These are phyloP conservation scores for Pelobates fuscus DNA, from an alignment of 2,113 vertebrate genomes.

Conservation along the genomic window DNA sequence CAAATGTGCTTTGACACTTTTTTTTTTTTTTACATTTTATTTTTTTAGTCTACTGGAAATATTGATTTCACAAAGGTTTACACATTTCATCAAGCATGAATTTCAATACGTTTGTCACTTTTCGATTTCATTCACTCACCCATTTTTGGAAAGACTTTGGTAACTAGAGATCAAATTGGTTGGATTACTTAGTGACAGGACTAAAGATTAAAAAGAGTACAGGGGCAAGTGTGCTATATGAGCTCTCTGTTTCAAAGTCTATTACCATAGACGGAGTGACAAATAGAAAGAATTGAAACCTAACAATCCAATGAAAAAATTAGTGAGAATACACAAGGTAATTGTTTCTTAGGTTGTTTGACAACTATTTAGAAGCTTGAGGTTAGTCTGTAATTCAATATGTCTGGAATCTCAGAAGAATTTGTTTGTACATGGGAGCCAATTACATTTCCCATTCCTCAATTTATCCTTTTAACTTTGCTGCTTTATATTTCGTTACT, in stretches of 20 bases:
- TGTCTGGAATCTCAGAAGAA: slow-evolving; percentile 26
- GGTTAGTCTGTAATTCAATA: slow-evolving; percentile 40
- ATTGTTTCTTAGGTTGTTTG: slow-evolving; percentile 40
- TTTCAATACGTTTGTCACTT: slow-evolving; percentile 44
- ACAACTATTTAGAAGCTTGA: slow-evolving; percentile 45
- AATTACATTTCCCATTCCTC: slow-evolving; percentile 36
- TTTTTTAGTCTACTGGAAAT: slow-evolving; percentile 7
- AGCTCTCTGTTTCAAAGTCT: slow-evolving; percentile 41
- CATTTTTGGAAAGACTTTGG: slow-evolving; percentile 27
- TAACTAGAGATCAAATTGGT: slow-evolving; percentile 43
- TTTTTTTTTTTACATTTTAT: neutral
- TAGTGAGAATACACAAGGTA: slow-evolving; percentile 46
- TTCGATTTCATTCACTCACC: slow-evolving; percentile 44
- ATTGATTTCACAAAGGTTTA: slow-evolving; percentile 15
- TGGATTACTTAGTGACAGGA: slow-evolving; percentile 51
- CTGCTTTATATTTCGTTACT: neutral
- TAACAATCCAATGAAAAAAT: slow-evolving; percentile 48
- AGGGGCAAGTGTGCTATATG: slow-evolving; percentile 26
- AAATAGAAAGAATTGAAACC: slow-evolving; percentile 46
- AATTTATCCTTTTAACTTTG: slow-evolving; percentile 28
- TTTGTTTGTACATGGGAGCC: slow-evolving; percentile 16
- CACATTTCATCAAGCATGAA: slow-evolving; percentile 25
- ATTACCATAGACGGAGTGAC: slow-evolving; percentile 45
- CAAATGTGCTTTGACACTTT: slow-evolving; percentile 3
- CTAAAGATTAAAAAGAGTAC: slow-evolving; percentile 45